Conservation (phyloP, 2,113 vertebrate species). For the Corythornis cristatus region DNA sequence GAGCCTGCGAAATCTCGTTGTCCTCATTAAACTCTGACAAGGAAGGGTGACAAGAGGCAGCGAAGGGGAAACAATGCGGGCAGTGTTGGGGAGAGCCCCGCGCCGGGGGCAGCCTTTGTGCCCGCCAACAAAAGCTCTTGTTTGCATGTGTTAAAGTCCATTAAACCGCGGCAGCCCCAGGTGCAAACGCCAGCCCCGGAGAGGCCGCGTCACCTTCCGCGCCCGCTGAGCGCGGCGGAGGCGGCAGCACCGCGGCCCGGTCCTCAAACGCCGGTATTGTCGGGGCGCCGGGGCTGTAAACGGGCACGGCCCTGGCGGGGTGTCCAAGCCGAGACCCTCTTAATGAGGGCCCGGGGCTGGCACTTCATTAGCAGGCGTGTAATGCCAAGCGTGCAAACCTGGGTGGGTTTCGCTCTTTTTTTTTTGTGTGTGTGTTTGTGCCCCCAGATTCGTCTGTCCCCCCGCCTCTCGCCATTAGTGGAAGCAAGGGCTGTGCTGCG, state of each 20-base stretch:
- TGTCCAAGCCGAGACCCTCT: background rate
- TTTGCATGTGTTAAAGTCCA: constrained; percentile 89
- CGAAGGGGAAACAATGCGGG: constrained; percentile 87
- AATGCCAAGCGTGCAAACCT: background rate
- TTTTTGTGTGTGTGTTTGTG: background rate
- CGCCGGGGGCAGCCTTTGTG: constrained; percentile 84
- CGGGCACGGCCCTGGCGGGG: background rate
- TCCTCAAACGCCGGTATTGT: constrained; percentile 29
- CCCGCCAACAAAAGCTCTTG: constrained; percentile 88
- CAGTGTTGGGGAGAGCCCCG: constrained; percentile 83
- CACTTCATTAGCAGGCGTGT: background rate
- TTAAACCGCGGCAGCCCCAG: constrained; percentile 86
- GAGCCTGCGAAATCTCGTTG: constrained; percentile 85
- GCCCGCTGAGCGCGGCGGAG: constrained; percentile 67
- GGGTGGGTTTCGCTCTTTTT: background rate
- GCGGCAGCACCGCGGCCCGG: background rate
- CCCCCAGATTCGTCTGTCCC: background rate
- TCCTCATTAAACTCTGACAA: constrained; percentile 97
- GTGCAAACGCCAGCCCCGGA: constrained; percentile 83
- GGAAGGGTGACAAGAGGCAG: constrained; percentile 90
- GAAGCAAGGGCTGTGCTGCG: background rate
- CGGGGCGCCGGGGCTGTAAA: constrained; percentile 14
- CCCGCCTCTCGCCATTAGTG: background rate
- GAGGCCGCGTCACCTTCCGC: constrained; percentile 39
- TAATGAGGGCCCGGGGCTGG: constrained; percentile 63